These are phyloP conservation scores for Drosophila truncata DNA, from an alignment of 1,140 invertebrate species.

Conservation along the genomic window DNA sequence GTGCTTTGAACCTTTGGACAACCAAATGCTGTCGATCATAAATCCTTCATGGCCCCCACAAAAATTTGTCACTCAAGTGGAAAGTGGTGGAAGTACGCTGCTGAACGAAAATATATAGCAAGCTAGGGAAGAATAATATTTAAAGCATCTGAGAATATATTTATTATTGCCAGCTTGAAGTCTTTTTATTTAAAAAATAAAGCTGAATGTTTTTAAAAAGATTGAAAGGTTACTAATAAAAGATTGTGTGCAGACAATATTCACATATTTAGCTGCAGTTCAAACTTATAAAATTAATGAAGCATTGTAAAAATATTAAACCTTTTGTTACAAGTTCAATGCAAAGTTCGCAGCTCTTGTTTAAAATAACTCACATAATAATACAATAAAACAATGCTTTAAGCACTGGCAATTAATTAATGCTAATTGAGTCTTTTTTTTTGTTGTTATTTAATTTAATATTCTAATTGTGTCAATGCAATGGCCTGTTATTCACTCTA, in stretches of 20 bases:
- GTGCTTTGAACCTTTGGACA: slow-evolving; percentile 60
- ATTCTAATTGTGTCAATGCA: slow-evolving; percentile 18
- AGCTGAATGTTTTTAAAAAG: too few relatives aligned
- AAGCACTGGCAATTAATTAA: slow-evolving; percentile 11
- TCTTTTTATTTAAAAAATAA: not conserved
- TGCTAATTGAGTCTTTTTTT: slow-evolving; percentile 18
- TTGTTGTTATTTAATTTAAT: not conserved
- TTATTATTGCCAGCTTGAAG: not conserved
- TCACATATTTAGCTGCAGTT: too few relatives aligned
- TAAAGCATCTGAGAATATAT: not conserved
- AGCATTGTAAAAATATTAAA: slow-evolving; percentile 6
- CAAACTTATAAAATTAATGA: not conserved
- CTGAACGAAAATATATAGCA: slow-evolving; percentile 6
- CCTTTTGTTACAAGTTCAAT: slow-evolving; percentile 2
- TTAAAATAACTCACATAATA: not conserved
- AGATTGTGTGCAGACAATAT: too few relatives aligned
- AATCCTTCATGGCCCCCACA: slow-evolving; percentile 60
- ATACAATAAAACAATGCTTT: not conserved
- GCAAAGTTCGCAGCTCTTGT: slow-evolving; percentile 1
- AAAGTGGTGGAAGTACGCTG: slow-evolving; percentile 58
- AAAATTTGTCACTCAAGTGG: slow-evolving; percentile 62
- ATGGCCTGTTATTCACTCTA: slow-evolving; percentile 8
- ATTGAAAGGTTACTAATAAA: too few relatives aligned
- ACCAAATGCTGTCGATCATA: slow-evolving; percentile 48
- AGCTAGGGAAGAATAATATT: not conserved